Conservation (phyloP, 1,140 invertebrate genomes). For the Scaptomyza hsui region DNA sequence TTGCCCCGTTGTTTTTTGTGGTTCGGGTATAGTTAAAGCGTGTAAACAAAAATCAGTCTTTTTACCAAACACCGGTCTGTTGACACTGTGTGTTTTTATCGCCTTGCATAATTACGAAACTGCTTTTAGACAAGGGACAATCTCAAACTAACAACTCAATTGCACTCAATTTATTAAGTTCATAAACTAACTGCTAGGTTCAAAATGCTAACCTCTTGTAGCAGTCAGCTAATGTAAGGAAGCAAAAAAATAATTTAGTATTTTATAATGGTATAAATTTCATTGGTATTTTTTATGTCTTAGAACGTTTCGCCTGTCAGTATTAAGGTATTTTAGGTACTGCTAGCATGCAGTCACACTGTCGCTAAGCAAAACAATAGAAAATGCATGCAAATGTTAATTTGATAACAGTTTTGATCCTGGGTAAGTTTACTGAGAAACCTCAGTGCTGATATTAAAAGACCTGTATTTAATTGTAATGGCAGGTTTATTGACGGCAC, state of each 20-base stretch:
- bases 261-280: neutral
- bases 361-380: slow-evolving; percentile 8
- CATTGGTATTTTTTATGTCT: neutral
- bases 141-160: neutral
- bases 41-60: neutral
- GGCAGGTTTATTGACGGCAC: slow-evolving; percentile 16
- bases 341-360: slow-evolving; percentile 7
- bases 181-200: neutral
- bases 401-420: slow-evolving; percentile 12
- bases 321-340: slow-evolving; percentile 2
- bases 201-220: slow-evolving; percentile 17
- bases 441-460: neutral
- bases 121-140: neutral
- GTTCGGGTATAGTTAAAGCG: neutral
- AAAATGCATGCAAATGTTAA: slow-evolving; percentile 36
- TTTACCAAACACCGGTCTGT: neutral
- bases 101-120: slow-evolving; percentile 13
- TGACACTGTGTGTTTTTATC: slow-evolving; percentile 15
- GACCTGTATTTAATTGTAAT: neutral
- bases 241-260: neutral
- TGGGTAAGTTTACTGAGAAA: slow-evolving; percentile 22
- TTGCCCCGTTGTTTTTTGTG: neutral
- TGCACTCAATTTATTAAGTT: slow-evolving; percentile 2
- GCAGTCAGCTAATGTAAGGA: slow-evolving; percentile 11
- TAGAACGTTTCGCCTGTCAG: neutral